Percentiles rank a stretch among this genome's conserved stretches.
Conservation (phyloP, 2,113 vertebrate genomes). For the Oncorhynchus keta region DNA sequence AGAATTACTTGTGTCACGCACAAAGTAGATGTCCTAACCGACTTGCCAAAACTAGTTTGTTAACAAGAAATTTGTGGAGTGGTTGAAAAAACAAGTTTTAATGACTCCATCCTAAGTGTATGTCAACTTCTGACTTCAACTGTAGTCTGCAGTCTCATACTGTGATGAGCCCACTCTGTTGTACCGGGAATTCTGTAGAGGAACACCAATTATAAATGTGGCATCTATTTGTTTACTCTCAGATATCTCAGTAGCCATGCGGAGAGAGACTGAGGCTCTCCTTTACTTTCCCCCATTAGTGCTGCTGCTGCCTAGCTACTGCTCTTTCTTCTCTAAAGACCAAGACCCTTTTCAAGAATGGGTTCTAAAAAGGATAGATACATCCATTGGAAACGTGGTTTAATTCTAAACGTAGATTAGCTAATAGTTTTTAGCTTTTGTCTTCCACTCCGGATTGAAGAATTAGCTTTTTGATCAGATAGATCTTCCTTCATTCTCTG, state of each 20-base stretch:
- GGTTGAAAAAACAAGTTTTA: no score
- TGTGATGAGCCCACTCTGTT: background rate
- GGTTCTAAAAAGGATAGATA: conserved; percentile 5
- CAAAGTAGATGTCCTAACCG: no score
- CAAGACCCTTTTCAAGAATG: background rate
- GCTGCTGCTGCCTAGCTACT: background rate
- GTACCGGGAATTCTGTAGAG: conserved; percentile 16
- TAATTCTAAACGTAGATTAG: conserved; percentile 9
- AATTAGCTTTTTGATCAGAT: background rate
- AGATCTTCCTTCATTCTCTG: background rate
- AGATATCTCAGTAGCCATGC: conserved; percentile 2
- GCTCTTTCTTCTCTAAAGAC: conserved; percentile 7
- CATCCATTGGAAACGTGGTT: background rate
- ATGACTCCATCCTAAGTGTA: no score
- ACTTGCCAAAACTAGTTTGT: no score
- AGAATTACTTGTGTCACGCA: no score
- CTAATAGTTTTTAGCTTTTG: background rate
- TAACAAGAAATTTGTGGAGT: no score
- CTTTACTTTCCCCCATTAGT: background rate
- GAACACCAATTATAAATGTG: conserved; percentile 48
- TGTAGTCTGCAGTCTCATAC: background rate
- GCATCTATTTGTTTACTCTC: conserved; percentile 36
- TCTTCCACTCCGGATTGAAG: background rate
- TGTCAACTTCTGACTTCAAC: no score
- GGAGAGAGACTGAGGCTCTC: background rate